A percentile compares a stretch with the other conserved stretches of the same genome.
Conservation (phyloP, 2,113 vertebrate species). For the Lophotis ruficrista region DNA sequence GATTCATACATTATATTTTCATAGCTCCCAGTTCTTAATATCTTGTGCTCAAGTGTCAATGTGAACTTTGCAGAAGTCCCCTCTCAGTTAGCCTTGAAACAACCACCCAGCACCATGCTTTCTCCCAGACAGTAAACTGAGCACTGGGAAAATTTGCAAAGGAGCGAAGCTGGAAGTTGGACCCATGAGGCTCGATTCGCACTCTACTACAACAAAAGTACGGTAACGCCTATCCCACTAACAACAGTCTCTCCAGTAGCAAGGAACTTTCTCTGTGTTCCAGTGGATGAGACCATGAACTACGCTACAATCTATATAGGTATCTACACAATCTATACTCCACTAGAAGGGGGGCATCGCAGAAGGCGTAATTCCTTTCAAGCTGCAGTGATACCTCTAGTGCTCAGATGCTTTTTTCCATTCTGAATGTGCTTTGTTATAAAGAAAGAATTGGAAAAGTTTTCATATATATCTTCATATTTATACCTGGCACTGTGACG, state of each 20-base stretch:
- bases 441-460: background rate
- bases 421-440: background rate
- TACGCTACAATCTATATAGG: accelerated
- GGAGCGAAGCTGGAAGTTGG: background rate
- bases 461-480: background rate
- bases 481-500: background rate
- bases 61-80: accelerated
- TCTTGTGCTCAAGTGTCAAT: background rate
- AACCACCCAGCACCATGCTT: too few relatives aligned
- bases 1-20: background rate
- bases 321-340: background rate
- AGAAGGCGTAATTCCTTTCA: background rate
- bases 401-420: background rate
- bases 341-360: accelerated
- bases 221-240: background rate
- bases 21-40: background rate
- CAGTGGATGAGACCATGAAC: background rate
- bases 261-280: background rate
- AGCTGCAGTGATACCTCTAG: background rate
- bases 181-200: accelerated
- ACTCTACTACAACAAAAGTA: background rate
- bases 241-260: background rate
- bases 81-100: background rate
- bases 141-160: background rate
- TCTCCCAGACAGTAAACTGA: background rate